Percentiles rank a stretch among this genome's conserved stretches.
phyloP scores from a whole-genome alignment of 2,113 vertebrate genomes.

The Dolichallabes microphthalmus region DNA sequence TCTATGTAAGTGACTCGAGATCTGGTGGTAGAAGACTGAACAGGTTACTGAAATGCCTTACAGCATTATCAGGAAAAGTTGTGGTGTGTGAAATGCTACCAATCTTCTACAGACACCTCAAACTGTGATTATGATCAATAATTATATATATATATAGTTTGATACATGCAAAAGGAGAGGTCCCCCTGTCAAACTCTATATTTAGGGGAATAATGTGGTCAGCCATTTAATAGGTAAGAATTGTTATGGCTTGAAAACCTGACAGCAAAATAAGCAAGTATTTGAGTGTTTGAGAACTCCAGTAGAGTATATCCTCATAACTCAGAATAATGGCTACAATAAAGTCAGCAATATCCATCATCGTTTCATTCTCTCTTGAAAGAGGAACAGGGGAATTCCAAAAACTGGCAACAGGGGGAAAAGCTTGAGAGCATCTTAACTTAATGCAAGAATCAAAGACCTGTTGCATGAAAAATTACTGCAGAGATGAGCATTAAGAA shows the following conservation, averaged over 20 bases:
- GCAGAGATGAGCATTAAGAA: background rate
- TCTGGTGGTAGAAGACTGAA: constrained; percentile 65
- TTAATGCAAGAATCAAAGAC: background rate
- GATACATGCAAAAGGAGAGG: background rate
- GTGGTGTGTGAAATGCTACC: background rate
- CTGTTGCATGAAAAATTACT: background rate
- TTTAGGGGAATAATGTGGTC: background rate
- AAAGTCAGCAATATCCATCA: too few relatives aligned
- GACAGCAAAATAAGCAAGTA: background rate
- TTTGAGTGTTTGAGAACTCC: background rate
- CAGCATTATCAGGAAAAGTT: background rate
- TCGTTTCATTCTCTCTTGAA: background rate
- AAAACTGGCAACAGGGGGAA: background rate
- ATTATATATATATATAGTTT: too few relatives aligned
- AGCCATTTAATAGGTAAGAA: background rate
- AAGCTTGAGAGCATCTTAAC: background rate
- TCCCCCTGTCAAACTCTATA: background rate
- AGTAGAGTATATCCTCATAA: background rate
- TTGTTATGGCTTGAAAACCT: background rate
- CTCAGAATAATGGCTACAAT: background rate
- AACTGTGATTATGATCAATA: background rate
- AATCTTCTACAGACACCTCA: background rate
- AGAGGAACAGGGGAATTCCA: background rate
- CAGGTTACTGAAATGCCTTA: background rate
- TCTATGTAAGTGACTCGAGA: constrained; percentile 94